Percentiles rank a stretch among this genome's conserved stretches.
These are phyloP conservation scores for Lasius fuliginosus DNA, from an alignment of 2,888 invertebrate genomes.

Conservation along the genomic window DNA sequence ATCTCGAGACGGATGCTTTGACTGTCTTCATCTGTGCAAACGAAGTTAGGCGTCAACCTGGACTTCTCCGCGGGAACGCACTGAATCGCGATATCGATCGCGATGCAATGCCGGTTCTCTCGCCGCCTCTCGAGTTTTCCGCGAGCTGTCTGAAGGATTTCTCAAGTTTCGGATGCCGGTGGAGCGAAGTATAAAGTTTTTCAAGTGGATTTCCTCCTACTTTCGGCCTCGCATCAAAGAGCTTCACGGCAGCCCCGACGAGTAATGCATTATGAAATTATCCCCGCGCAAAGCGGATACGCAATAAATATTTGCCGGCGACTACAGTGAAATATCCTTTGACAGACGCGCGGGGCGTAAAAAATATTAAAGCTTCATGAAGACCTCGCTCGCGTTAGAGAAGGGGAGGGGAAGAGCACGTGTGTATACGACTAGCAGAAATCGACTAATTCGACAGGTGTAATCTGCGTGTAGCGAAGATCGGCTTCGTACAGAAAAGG, in stretches of 20 bases:
- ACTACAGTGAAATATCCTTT: slow-evolving; percentile 54
- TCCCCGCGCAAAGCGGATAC: slow-evolving; percentile 52
- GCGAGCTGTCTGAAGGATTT: slow-evolving; percentile 59
- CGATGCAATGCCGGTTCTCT: slow-evolving; percentile 49
- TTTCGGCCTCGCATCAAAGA: slow-evolving; percentile 62
- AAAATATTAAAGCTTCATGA: slow-evolving; percentile 54
- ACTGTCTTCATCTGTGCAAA: slow-evolving; percentile 42
- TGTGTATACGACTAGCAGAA: not conserved
- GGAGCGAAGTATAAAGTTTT: slow-evolving; percentile 58
- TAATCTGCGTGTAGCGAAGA: slow-evolving; percentile 26
- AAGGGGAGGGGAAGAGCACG: not conserved
- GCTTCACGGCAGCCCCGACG: slow-evolving; percentile 44
- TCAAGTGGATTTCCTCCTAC: slow-evolving; percentile 65
- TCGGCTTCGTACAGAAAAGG: slow-evolving; percentile 1
- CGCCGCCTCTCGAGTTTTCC: slow-evolving; percentile 47
- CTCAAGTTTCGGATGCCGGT: slow-evolving; percentile 54
- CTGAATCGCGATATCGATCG: slow-evolving; percentile 60
- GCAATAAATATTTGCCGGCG: slow-evolving; percentile 58
- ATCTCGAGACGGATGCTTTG: slow-evolving; percentile 55
- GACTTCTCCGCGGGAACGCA: slow-evolving; percentile 37
- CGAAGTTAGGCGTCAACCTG: slow-evolving; percentile 49
- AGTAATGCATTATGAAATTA: slow-evolving; percentile 64
- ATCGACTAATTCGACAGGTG: not conserved
- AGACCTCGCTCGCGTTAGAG: slow-evolving; percentile 1
- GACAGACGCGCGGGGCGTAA: slow-evolving; percentile 40